Evolutionary conservation across 1,140 invertebrate genomes (phyloP).

Genomic region (Brachionus plicatilis): DNA sequence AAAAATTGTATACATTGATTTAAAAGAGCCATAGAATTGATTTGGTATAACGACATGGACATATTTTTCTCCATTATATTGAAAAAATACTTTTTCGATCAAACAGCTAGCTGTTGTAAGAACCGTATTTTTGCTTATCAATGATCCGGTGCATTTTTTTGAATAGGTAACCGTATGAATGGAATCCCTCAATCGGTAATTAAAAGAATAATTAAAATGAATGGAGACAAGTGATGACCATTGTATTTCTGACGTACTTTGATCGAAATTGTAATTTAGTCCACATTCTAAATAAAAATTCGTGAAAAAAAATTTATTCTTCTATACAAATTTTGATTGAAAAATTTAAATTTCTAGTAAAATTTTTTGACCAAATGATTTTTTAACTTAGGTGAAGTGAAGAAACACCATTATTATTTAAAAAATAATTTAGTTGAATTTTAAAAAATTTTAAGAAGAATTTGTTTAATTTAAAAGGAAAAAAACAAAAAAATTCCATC

Average conservation of each 20-base stretch:
- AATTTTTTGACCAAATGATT: too few species aligned
- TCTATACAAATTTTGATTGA: too few species aligned
- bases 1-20: neutral
- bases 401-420: too few species aligned
- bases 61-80: neutral
- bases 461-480: too few species aligned
- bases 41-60: neutral
- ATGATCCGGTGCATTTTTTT: neutral
- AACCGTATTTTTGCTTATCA: neutral
- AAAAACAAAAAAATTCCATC: too few species aligned
- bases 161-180: neutral
- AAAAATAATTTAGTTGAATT: too few species aligned
- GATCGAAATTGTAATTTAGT: neutral
- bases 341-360: too few species aligned
- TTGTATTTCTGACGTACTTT: neutral
- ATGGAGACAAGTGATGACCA: neutral
- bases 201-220: neutral
- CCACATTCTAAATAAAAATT: neutral
- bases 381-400: too few species aligned
- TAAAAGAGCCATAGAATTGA: neutral
- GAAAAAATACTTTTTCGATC: neutral
- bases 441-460: too few species aligned
- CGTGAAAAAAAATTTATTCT: neutral
- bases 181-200: neutral
- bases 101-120: neutral